phyloP scores from a whole-genome alignment of 2,797 vertebrate species.

The Sus cebifrons region DNA sequence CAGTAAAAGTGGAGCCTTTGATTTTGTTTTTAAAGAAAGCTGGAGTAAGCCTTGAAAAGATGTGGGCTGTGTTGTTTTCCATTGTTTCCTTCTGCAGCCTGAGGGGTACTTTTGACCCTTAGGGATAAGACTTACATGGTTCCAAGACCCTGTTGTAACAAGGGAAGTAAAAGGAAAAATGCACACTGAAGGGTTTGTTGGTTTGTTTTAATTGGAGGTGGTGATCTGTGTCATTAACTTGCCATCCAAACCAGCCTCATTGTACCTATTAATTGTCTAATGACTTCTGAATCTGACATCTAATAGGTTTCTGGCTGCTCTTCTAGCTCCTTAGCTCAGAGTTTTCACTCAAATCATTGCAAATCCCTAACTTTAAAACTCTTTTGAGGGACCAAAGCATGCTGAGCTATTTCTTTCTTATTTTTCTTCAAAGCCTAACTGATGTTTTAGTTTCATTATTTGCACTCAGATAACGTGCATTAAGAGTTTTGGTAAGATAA shows the following conservation, averaged over 20 bases:
- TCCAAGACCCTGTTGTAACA: background rate
- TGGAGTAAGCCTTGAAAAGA: background rate
- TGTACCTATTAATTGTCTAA: slow-evolving; percentile 42
- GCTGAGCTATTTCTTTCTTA: slow-evolving; percentile 8
- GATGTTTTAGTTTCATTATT: slow-evolving; percentile 63
- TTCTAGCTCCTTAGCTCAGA: slow-evolving; percentile 14
- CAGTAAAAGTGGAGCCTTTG: background rate
- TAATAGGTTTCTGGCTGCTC: slow-evolving; percentile 41
- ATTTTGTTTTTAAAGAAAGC: slow-evolving; percentile 58
- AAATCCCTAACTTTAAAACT: slow-evolving; percentile 67
- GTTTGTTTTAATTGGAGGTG: slow-evolving; percentile 43
- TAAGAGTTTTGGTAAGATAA: slow-evolving; percentile 48
- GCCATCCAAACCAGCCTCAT: slow-evolving; percentile 38
- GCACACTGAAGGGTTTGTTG: background rate
- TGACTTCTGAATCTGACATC: slow-evolving; percentile 41
- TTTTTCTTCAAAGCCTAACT: slow-evolving; percentile 67
- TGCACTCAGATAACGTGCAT: slow-evolving; percentile 21
- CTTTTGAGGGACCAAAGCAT: slow-evolving; percentile 66
- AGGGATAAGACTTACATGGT: slow-evolving; percentile 21
- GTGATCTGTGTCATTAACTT: background rate
- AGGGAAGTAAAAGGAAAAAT: slow-evolving; percentile 11
- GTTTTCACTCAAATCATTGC: slow-evolving; percentile 52
- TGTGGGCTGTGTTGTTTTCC: background rate
- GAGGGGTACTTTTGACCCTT: slow-evolving; percentile 52
- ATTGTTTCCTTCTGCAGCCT: slow-evolving; percentile 43